Evolutionary conservation across 2,797 vertebrate genomes (phyloP).

Genomic region (Enteromius treurensis): DNA sequence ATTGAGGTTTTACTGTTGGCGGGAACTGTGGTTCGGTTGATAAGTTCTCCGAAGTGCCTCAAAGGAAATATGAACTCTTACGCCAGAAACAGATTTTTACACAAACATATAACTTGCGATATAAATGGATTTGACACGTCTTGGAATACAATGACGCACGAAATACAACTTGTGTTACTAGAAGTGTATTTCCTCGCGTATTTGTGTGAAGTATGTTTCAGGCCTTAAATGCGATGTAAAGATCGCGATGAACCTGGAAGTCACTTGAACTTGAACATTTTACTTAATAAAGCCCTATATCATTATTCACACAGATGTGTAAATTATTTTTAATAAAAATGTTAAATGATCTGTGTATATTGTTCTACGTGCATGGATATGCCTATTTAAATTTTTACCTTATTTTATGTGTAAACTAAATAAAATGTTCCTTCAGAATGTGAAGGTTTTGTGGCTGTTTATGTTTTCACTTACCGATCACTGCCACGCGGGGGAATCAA

Average conservation of each 20-base stretch:
- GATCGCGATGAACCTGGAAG: conserved; percentile 70
- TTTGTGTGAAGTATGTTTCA: conserved; percentile 18
- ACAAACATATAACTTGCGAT: not conserved
- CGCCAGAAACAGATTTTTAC: not conserved
- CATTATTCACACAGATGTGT: conserved; percentile 35
- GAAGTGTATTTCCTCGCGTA: not conserved
- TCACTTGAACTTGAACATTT: conserved; percentile 72
- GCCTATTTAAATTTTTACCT: conserved; percentile 61
- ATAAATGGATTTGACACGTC: not conserved
- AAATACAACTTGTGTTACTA: not conserved
- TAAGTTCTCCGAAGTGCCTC: not conserved
- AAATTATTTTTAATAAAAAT: conserved; percentile 43
- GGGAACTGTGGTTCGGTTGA: not conserved
- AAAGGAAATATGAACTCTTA: not conserved
- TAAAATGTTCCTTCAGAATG: conserved; percentile 56
- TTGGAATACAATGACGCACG: not conserved
- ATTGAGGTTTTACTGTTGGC: not conserved
- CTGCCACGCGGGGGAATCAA: conserved; percentile 63
- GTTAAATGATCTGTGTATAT: conserved; percentile 64
- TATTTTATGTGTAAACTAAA: conserved; percentile 53
- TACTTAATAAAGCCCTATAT: conserved; percentile 2
- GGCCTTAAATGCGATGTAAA: conserved; percentile 37
- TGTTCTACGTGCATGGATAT: conserved; percentile 50
- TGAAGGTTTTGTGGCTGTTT: conserved; percentile 10
- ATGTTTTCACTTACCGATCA: conserved; percentile 11